These are phyloP conservation scores for Caenorhabditis sp. DNA, from an alignment of 2,888 invertebrate species.

Conservation along the genomic window DNA sequence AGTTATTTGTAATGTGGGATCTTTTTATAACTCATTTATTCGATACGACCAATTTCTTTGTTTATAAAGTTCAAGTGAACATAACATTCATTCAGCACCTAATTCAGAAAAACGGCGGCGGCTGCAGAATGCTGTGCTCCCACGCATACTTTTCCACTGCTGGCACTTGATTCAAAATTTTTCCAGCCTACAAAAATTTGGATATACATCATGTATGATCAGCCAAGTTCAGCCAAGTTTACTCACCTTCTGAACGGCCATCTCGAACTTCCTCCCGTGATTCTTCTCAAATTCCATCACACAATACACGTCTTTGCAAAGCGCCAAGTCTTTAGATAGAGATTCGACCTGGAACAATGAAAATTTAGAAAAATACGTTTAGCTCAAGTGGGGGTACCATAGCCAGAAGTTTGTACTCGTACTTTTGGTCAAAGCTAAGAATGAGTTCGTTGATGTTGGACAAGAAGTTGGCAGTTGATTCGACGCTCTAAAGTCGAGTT, in stretches of 20 bases:
- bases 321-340: not conserved
- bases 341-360: conserved; percentile 13
- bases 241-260: conserved; percentile 18
- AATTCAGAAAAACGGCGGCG: conserved; percentile 15
- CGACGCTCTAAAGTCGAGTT: conserved; percentile 36
- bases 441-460: conserved; percentile 14
- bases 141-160: conserved; percentile 18
- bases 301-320: conserved; percentile 33
- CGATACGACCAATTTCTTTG: too few relatives aligned
- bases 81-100: too few relatives aligned
- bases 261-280: conserved; percentile 1
- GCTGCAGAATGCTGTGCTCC: conserved; percentile 22
- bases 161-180: conserved; percentile 9
- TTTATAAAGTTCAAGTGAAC: too few relatives aligned
- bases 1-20: too few relatives aligned
- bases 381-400: too few relatives aligned
- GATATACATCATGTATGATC: too few relatives aligned
- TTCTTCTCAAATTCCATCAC: conserved; percentile 34
- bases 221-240: too few relatives aligned
- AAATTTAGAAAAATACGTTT: not conserved
- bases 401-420: conserved; percentile 11
- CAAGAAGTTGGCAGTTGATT: conserved; percentile 10
- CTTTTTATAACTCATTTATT: too few relatives aligned
- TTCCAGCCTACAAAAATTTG: too few relatives aligned
- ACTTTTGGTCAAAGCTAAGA: not conserved